Evolutionary conservation across 2,113 vertebrate species (phyloP).

Genomic region (Marcusenius ussheri): DNA sequence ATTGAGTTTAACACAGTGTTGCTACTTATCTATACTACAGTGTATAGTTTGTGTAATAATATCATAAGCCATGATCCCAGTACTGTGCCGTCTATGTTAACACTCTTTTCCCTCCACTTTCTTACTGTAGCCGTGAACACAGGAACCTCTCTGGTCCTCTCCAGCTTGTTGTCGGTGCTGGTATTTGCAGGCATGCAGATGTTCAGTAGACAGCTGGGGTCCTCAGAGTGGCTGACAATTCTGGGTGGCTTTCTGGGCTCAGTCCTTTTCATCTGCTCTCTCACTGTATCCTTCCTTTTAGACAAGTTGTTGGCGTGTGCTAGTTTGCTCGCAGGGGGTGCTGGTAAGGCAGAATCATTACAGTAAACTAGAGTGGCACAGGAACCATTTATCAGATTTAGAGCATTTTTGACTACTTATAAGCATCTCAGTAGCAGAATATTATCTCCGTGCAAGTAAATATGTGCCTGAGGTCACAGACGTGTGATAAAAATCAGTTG

Average conservation of each 20-base stretch:
- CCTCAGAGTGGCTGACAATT: constrained; percentile 90
- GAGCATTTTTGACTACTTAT: background rate
- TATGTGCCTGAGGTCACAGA: background rate
- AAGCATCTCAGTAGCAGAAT: background rate
- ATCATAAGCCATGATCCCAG: background rate
- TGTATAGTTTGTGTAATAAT: background rate
- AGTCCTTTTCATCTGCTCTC: constrained; percentile 84
- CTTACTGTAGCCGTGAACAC: constrained; percentile 72
- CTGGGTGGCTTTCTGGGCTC: constrained; percentile 88
- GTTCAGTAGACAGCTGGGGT: constrained; percentile 86
- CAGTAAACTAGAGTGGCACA: background rate
- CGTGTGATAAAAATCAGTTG: background rate
- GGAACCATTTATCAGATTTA: background rate
- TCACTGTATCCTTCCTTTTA: constrained; percentile 82
- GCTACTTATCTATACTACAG: background rate
- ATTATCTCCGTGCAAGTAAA: background rate
- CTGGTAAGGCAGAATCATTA: background rate
- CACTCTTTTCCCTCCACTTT: background rate
- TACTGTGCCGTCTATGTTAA: background rate
- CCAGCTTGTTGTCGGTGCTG: constrained; percentile 81
- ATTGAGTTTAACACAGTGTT: background rate
- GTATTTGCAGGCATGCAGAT: constrained; percentile 97
- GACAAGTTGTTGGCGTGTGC: background rate
- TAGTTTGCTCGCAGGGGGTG: background rate
- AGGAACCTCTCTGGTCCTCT: constrained; percentile 79